phyloP scores from a whole-genome alignment of 2,888 invertebrate species.

The Caenorhabditis wallacei region DNA sequence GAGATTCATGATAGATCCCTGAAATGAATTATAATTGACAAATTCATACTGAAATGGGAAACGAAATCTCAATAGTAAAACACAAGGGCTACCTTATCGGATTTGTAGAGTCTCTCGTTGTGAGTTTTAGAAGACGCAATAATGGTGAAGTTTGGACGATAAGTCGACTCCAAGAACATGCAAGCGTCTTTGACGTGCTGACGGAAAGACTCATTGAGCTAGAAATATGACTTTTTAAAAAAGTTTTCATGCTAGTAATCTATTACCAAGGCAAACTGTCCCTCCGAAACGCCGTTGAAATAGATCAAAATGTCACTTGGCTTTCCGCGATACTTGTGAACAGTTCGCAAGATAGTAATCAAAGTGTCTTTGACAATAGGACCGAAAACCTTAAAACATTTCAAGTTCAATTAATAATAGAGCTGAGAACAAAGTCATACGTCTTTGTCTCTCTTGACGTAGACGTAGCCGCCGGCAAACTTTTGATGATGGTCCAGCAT shows the following conservation, averaged over 20 bases:
- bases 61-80: too few species aligned
- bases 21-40: background rate
- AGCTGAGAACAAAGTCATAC: background rate
- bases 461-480: constrained; percentile 66
- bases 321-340: constrained; percentile 8
- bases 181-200: constrained; percentile 29
- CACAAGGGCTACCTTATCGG: constrained; percentile 11
- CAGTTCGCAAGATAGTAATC: constrained; percentile 30
- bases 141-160: constrained; percentile 46
- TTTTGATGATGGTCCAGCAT: constrained; percentile 51
- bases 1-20: constrained; percentile 51
- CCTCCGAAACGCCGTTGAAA: constrained; percentile 67
- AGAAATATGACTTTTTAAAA: background rate
- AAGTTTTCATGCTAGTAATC: too few species aligned
- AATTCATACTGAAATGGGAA: background rate
- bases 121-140: constrained; percentile 53
- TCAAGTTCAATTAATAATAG: background rate
- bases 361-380: constrained; percentile 39
- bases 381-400: constrained; percentile 20
- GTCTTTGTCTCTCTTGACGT: constrained; percentile 33
- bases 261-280: constrained; percentile 46
- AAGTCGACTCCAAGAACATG: background rate
- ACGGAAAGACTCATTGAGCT: constrained; percentile 47
- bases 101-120: constrained; percentile 55
- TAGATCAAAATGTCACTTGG: constrained; percentile 52